Evolutionary conservation across 2,113 vertebrate species (phyloP).

Genomic region (Neolamprologus modestus): DNA sequence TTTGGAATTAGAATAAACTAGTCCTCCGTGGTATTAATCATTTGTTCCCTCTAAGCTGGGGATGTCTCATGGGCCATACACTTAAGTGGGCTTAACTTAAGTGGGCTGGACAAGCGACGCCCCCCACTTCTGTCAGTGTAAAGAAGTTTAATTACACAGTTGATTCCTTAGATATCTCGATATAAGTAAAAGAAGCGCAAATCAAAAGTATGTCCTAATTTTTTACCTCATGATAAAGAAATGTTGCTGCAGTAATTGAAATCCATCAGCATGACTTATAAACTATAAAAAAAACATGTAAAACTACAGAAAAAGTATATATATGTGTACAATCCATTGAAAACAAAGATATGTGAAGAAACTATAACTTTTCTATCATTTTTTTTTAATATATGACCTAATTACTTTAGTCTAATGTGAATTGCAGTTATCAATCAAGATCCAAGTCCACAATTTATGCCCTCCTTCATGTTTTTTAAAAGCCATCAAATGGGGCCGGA

Average conservation of each 20-base stretch:
- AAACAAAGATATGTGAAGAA: neutral
- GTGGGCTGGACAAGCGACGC: neutral
- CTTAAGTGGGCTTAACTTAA: neutral
- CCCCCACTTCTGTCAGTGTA: neutral
- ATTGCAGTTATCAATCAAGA: fast-evolving
- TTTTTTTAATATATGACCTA: neutral
- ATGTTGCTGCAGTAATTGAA: neutral
- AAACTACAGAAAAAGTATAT: neutral
- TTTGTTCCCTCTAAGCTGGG: neutral
- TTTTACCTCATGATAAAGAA: neutral
- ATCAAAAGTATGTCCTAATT: neutral
- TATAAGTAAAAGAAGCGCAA: fast-evolving
- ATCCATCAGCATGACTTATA: neutral
- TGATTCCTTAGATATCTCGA: neutral
- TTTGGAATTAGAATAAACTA: neutral
- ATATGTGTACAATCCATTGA: neutral
- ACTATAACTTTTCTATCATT: neutral
- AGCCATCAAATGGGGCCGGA: neutral
- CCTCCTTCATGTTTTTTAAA: neutral
- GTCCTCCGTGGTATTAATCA: neutral
- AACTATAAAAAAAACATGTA: neutral
- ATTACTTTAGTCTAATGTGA: neutral
- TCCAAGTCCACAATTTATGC: neutral
- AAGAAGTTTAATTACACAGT: neutral
- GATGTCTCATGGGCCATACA: neutral